Conservation (phyloP, 2,797 vertebrate species). For the Petrocephalus schoutedeni region DNA sequence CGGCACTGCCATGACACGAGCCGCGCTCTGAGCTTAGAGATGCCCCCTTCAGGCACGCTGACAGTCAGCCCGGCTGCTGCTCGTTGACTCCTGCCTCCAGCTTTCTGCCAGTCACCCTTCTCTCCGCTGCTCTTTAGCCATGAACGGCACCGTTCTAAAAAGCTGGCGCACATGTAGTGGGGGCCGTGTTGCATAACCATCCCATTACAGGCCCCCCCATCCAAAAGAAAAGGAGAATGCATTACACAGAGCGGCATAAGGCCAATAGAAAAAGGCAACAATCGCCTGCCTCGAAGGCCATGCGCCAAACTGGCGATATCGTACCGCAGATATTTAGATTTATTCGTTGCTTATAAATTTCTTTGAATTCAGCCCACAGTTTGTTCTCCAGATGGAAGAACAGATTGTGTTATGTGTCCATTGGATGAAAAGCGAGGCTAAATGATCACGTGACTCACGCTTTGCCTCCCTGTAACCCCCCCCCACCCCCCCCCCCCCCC, state of each 20-base stretch:
- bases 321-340: conserved; percentile 56
- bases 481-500: conserved; percentile 46
- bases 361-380: conserved; percentile 29
- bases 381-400: conserved; percentile 62
- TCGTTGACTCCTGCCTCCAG: background rate
- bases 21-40: background rate
- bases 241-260: conserved; percentile 9
- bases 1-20: too few relatives aligned
- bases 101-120: background rate
- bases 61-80: background rate
- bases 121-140: background rate
- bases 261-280: background rate
- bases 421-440: conserved; percentile 65
- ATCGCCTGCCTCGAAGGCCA: background rate
- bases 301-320: conserved; percentile 38
- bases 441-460: conserved; percentile 61
- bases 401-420: conserved; percentile 62
- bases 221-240: background rate
- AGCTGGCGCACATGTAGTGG: background rate
- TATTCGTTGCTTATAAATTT: conserved; percentile 24
- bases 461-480: background rate
- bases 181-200: background rate
- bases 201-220: background rate
- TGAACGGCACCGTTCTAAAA: background rate
- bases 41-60: background rate